Evolutionary conservation across 2,113 vertebrate species (phyloP).

Genomic region (Mus pahari): DNA sequence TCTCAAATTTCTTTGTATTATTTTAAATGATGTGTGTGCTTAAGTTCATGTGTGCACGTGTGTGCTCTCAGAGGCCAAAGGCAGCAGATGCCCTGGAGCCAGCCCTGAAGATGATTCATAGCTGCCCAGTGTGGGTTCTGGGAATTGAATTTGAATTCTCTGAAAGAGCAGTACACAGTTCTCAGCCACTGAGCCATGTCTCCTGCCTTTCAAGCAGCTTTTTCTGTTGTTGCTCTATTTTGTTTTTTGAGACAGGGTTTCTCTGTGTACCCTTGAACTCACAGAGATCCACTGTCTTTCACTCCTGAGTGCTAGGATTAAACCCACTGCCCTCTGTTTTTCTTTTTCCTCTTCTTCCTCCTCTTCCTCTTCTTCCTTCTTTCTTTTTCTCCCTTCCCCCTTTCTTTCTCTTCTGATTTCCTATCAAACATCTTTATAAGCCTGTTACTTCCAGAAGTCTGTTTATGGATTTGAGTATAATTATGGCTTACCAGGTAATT

Average conservation of each 20-base stretch:
- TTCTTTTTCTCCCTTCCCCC: too few species aligned
- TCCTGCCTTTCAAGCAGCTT: not conserved
- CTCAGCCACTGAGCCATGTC: not conserved
- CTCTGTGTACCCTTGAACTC: not conserved
- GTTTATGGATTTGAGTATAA: not conserved
- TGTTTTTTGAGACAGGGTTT: not conserved
- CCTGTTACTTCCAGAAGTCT: constrained; percentile 42
- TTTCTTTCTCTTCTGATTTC: not conserved
- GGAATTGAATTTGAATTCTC: too few species aligned
- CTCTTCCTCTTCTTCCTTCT: too few species aligned
- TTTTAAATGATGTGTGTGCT: not conserved
- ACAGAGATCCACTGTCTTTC: not conserved
- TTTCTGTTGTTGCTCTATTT: not conserved
- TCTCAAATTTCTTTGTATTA: not conserved
- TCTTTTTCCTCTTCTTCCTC: not conserved
- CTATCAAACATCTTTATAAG: constrained; percentile 12
- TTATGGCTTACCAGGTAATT: not conserved
- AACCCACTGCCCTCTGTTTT: not conserved
- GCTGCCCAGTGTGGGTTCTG: not conserved
- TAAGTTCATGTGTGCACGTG: not conserved
- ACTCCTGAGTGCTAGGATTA: not conserved
- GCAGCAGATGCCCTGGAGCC: not conserved
- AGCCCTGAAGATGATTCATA: not conserved
- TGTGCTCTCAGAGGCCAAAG: not conserved
- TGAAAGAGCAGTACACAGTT: not conserved